Conservation (phyloP, 2,888 invertebrate genomes). For the Nebria salina region DNA sequence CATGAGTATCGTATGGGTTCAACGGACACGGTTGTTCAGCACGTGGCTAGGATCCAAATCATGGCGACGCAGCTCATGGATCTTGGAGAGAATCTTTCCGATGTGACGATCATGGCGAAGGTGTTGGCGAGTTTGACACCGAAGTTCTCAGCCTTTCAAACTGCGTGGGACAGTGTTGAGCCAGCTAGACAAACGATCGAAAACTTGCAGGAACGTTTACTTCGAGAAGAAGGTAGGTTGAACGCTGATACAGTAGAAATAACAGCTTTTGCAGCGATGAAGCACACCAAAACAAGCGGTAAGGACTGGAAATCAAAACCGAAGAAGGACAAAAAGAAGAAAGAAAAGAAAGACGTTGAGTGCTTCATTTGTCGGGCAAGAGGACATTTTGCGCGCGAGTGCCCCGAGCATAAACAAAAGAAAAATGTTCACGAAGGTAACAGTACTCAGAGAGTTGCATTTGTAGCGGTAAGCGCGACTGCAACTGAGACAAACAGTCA, state of each 20-base stretch:
- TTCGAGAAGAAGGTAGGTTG: conserved; percentile 49
- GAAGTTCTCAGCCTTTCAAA: conserved; percentile 49
- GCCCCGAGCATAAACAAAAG: too few species aligned
- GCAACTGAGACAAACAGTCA: too few species aligned
- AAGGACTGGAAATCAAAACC: background rate
- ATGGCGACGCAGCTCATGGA: conserved; percentile 50
- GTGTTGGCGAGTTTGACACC: conserved; percentile 50
- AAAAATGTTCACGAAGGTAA: too few species aligned
- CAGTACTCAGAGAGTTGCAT: too few species aligned
- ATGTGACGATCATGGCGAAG: conserved; percentile 50
- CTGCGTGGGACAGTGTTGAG: conserved; percentile 46
- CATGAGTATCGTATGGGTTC: conserved; percentile 47
- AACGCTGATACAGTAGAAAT: background rate
- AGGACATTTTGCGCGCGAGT: too few species aligned
- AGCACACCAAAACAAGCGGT: conserved; percentile 24
- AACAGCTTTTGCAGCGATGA: background rate
- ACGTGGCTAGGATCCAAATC: conserved; percentile 50
- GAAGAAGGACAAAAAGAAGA: too few species aligned
- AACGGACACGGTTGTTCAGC: conserved; percentile 49
- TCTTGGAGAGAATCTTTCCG: conserved; percentile 49
- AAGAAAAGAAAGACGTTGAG: too few species aligned
- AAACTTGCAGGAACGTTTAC: conserved; percentile 48
- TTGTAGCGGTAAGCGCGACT: too few species aligned
- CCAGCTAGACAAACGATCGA: conserved; percentile 47
- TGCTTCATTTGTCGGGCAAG: too few species aligned